A percentile compares a stretch with the other conserved stretches of the same genome.
Evolutionary conservation across 1,140 invertebrate species (phyloP).

Genomic region (Panagrolaimus sp.): DNA sequence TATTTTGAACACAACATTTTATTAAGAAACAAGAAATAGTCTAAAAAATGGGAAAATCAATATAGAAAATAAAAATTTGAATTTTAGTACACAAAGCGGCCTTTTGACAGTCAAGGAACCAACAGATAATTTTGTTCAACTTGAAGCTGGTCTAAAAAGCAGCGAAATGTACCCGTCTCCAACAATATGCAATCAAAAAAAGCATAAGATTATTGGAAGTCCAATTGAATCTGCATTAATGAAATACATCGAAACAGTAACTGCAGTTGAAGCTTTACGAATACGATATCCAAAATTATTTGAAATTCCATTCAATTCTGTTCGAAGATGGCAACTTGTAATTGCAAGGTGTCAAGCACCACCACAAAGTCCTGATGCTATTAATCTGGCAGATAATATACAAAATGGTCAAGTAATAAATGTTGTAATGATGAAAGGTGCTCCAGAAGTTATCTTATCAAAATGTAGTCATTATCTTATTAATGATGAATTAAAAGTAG

Average conservation of each 20-base stretch:
- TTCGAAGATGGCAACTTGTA: constrained; percentile 35
- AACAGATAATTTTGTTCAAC: no score
- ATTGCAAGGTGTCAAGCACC: constrained; percentile 24
- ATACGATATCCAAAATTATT: background rate
- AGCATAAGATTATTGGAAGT: background rate
- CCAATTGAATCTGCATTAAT: constrained; percentile 9
- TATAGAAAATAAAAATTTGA: no score
- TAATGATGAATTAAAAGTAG: background rate
- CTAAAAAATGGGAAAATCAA: no score
- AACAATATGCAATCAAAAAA: background rate
- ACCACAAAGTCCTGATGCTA: constrained; percentile 27
- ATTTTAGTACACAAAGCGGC: no score
- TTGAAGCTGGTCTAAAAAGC: no score
- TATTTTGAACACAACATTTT: no score
- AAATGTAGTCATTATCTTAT: constrained; percentile 8
- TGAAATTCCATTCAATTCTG: constrained; percentile 25
- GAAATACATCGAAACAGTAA: constrained; percentile 2
- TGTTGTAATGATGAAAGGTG: constrained; percentile 43
- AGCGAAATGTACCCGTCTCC: no score
- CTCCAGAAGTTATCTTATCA: constrained; percentile 30
- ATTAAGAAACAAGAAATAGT: no score
- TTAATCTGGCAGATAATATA: constrained; percentile 21
- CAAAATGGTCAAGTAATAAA: constrained; percentile 14
- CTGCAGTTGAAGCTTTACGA: background rate
- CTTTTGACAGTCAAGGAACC: no score